These are phyloP conservation scores for Sesamia nonagrioides DNA, from an alignment of 1,140 invertebrate species.

Conservation along the genomic window DNA sequence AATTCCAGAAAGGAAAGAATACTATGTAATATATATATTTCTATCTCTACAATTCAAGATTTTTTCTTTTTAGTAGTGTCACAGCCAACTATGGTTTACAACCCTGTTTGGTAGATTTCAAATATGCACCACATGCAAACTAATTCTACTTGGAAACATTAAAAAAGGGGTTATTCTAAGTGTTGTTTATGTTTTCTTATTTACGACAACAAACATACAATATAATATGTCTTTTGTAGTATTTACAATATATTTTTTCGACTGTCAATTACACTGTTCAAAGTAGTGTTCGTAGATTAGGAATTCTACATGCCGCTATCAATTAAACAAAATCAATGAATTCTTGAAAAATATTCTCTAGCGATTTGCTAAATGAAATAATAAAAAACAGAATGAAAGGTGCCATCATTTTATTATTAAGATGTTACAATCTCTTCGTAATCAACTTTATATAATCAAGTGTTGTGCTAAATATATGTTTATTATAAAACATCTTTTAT, in stretches of 20 bases:
- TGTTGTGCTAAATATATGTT: not conserved
- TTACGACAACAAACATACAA: constrained; percentile 13
- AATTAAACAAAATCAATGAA: not conserved
- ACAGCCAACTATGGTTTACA: not conserved
- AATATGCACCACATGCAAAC: not conserved
- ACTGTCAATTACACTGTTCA: not conserved
- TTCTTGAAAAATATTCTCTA: not conserved
- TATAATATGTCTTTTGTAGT: constrained; percentile 3
- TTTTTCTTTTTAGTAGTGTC: not conserved
- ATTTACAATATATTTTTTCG: not conserved
- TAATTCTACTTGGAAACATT: not conserved
- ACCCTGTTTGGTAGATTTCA: too few species aligned
- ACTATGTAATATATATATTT: too few species aligned
- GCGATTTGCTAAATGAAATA: not conserved
- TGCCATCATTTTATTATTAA: constrained; percentile 8
- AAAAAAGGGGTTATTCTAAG: not conserved
- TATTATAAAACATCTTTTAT: not conserved
- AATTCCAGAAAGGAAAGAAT: not conserved
- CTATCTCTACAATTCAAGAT: too few species aligned
- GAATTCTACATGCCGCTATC: not conserved
- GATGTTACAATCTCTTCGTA: not conserved
- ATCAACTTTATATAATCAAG: not conserved
- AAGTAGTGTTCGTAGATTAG: not conserved
- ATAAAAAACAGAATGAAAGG: not conserved
- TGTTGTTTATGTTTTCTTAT: not conserved